These are phyloP conservation scores for Arrhopalites spinosus DNA, from an alignment of 2,888 invertebrate species.

Conservation along the genomic window DNA sequence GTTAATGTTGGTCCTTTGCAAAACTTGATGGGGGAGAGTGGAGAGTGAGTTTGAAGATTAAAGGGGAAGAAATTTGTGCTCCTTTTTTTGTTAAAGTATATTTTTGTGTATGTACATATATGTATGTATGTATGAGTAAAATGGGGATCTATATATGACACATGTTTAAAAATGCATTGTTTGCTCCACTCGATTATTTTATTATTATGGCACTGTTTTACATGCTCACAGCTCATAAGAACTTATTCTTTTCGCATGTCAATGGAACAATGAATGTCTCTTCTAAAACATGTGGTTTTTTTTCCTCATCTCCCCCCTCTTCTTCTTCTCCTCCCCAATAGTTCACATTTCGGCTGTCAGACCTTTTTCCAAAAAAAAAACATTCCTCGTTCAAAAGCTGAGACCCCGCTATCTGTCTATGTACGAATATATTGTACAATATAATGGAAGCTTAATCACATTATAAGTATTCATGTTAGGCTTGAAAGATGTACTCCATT, in stretches of 20 bases:
- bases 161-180: slow-evolving; percentile 5
- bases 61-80: not conserved
- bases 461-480: too few species aligned
- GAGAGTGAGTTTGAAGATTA: not conserved
- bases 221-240: slow-evolving; percentile 8
- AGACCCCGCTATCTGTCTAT: too few species aligned
- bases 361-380: slow-evolving; percentile 23
- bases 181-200: slow-evolving; percentile 14
- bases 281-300: slow-evolving; percentile 37
- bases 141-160: too few species aligned
- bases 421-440: not conserved
- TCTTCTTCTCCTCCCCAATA: slow-evolving; percentile 37
- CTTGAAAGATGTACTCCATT: too few species aligned
- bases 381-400: slow-evolving; percentile 13
- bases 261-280: slow-evolving; percentile 45
- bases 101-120: not conserved
- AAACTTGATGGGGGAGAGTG: not conserved
- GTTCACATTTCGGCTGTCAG: slow-evolving; percentile 44
- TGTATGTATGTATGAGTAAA: too few species aligned
- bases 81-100: too few species aligned
- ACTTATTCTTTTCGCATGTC: slow-evolving; percentile 37
- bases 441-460: not conserved
- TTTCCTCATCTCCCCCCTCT: too few species aligned
- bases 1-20: not conserved
- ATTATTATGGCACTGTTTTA: slow-evolving; percentile 12